Percentiles rank a stretch among this genome's conserved stretches.
Conservation (phyloP, 2,113 vertebrate species). For the Condylura cristata region DNA sequence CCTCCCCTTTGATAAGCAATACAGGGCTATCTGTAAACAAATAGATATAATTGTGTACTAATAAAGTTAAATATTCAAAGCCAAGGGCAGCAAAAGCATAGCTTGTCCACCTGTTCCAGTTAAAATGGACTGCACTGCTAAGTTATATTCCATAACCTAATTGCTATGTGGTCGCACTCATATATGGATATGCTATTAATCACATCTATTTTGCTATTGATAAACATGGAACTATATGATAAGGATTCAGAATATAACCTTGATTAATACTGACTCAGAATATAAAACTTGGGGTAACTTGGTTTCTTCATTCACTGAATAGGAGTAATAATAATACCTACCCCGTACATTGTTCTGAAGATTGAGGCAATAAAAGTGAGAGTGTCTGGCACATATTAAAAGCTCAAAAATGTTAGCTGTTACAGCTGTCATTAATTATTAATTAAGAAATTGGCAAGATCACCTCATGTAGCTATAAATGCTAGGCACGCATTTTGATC, state of each 20-base stretch:
- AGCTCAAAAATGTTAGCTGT: neutral
- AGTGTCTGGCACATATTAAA: neutral
- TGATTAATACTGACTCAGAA: too few relatives aligned
- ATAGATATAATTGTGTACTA: neutral
- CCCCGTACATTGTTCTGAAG: neutral
- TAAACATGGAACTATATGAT: neutral
- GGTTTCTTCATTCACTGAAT: neutral
- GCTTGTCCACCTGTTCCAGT: neutral
- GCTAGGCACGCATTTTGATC: neutral
- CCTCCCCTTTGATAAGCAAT: neutral
- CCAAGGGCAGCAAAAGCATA: neutral
- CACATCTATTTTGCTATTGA: neutral
- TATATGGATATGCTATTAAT: neutral
- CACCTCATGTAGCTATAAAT: neutral
- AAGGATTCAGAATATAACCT: neutral
- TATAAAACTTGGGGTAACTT: too few relatives aligned
- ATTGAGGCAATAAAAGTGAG: neutral
- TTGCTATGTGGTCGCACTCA: neutral
- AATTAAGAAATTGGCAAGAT: neutral
- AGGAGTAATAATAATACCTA: too few relatives aligned
- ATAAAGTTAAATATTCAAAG: constrained; percentile 25
- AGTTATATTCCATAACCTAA: neutral
- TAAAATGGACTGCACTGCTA: neutral
- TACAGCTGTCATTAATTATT: neutral
- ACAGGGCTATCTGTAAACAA: neutral